Conservation (phyloP, 2,113 vertebrate genomes). For the Notarius lentiginosus region DNA sequence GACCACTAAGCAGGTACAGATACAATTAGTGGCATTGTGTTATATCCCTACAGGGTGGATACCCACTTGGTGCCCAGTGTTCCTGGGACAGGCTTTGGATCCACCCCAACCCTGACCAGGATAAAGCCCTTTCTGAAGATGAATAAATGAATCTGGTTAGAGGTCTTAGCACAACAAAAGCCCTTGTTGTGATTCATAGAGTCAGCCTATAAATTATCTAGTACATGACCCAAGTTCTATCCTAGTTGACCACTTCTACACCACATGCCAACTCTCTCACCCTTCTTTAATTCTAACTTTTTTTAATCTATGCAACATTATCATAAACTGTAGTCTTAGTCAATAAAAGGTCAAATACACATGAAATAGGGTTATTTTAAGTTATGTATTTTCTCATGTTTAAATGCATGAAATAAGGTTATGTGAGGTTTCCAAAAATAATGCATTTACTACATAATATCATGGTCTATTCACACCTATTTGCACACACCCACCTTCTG, state of each 20-base stretch:
- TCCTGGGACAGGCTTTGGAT: not conserved
- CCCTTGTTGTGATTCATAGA: not conserved
- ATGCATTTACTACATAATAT: conserved; percentile 73
- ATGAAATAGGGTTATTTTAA: conserved; percentile 52
- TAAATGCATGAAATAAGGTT: conserved; percentile 61
- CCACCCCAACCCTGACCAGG: not conserved
- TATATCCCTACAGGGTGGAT: not conserved
- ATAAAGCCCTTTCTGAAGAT: not conserved
- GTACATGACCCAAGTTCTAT: not conserved
- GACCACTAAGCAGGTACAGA: not conserved
- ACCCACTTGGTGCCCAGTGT: not conserved
- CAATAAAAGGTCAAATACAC: conserved; percentile 47
- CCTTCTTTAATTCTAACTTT: not conserved
- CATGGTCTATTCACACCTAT: conserved; percentile 66
- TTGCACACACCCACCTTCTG: conserved; percentile 48
- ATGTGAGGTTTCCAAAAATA: conserved; percentile 71
- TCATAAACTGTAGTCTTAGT: conserved; percentile 42
- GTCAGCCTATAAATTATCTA: not conserved
- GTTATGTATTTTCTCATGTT: conserved; percentile 47
- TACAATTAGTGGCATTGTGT: not conserved
- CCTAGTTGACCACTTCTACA: not conserved
- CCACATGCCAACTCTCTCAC: not conserved
- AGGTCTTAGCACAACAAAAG: not conserved
- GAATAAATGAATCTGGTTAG: not conserved
- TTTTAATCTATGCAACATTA: conserved; percentile 27